phyloP scores from a whole-genome alignment of 2,113 vertebrate genomes.

The Nerophis lumbriciformis region DNA sequence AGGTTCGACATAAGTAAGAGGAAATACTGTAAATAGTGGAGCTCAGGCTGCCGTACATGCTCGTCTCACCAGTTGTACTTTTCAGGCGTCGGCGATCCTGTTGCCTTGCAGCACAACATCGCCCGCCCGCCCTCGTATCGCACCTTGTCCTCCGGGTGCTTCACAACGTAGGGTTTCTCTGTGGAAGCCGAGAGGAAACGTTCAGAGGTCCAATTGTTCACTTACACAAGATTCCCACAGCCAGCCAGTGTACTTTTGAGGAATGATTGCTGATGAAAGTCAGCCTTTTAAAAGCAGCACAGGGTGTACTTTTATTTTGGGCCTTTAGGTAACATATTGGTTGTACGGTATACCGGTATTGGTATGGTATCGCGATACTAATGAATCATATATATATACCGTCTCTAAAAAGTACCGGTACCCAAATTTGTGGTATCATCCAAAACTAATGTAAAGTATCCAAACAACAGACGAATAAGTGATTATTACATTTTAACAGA shows the following conservation, averaged over 20 bases:
- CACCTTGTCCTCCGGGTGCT: constrained; percentile 83
- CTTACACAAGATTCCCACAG: constrained; percentile 18
- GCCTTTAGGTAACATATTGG: not conserved
- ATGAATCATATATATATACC: too few relatives aligned
- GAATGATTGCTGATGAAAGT: constrained; percentile 36
- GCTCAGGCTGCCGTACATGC: not conserved
- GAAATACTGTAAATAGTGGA: not conserved
- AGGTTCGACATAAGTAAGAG: not conserved
- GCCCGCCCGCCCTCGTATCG: constrained; percentile 80
- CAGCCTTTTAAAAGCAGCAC: constrained; percentile 26
- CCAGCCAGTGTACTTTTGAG: constrained; percentile 25
- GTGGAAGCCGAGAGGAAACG: constrained; percentile 27
- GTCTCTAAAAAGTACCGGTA: too few relatives aligned
- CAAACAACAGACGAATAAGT: too few relatives aligned
- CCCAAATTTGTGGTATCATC: too few relatives aligned
- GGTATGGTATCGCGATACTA: too few relatives aligned
- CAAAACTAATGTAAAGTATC: too few relatives aligned
- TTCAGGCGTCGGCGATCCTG: constrained; percentile 77
- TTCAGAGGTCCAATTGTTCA: constrained; percentile 30
- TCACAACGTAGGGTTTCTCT: constrained; percentile 89
- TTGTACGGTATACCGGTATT: too few relatives aligned
- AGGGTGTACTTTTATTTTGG: constrained; percentile 34
- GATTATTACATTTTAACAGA: too few relatives aligned
- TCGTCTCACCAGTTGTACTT: constrained; percentile 88
- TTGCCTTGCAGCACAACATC: constrained; percentile 87